Evolutionary conservation across 23 tunicate genomes (phyloP).

Genomic region (Clavelina lepadiformis): DNA sequence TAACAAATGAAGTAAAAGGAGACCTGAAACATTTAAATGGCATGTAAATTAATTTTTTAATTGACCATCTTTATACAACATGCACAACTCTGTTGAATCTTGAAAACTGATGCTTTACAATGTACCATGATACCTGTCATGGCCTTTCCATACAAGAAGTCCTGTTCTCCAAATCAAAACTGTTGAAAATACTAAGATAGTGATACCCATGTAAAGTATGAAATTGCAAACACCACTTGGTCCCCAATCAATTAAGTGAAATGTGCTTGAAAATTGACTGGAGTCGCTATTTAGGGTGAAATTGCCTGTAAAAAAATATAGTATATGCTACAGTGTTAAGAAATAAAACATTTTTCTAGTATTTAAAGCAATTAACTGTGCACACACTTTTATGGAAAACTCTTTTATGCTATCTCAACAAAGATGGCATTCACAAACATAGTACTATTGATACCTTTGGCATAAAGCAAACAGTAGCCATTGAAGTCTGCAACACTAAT

Average conservation of each 20-base stretch:
- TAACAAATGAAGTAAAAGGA: constrained; percentile 45
- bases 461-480: constrained; percentile 40
- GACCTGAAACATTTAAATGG: too few relatives aligned
- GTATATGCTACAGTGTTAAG: too few relatives aligned
- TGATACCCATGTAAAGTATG: constrained; percentile 54
- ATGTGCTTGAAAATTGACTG: not conserved
- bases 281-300: not conserved
- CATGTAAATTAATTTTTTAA: too few relatives aligned
- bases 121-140: constrained; percentile 64
- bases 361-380: too few relatives aligned
- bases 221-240: constrained; percentile 49
- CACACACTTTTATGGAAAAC: too few relatives aligned
- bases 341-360: too few relatives aligned
- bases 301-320: constrained; percentile 8
- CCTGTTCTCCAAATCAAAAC: constrained; percentile 27
- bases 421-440: too few relatives aligned
- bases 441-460: constrained; percentile 29
- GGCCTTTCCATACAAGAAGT: constrained; percentile 49
- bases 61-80: too few relatives aligned
- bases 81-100: too few relatives aligned
- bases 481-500: constrained; percentile 20
- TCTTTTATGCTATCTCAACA: too few relatives aligned
- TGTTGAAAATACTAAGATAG: constrained; percentile 27
- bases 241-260: constrained; percentile 39
- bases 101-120: too few relatives aligned